Evolutionary conservation across 2,888 invertebrate genomes (phyloP).

Genomic region (Cheilosia urbana): DNA sequence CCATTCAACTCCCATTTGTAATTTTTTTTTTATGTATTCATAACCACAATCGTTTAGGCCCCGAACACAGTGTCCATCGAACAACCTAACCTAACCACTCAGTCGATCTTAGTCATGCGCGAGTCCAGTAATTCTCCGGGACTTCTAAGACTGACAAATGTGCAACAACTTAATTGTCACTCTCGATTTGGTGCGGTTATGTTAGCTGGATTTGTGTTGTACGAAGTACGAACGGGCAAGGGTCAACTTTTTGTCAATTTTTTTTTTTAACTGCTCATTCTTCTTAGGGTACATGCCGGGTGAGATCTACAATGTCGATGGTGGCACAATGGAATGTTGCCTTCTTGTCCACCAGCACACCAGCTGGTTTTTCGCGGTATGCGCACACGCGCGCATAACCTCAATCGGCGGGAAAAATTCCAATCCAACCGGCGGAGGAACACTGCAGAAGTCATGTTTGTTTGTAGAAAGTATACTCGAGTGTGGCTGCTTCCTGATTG

Average conservation of each 20-base stretch:
- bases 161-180: conserved; percentile 74
- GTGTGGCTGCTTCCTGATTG: conserved; percentile 43
- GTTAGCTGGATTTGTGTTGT: conserved; percentile 10
- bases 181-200: conserved; percentile 74
- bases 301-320: conserved; percentile 54
- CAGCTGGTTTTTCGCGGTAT: conserved; percentile 47
- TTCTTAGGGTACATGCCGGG: conserved; percentile 40
- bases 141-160: conserved; percentile 55
- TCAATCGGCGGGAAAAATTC: conserved; percentile 51
- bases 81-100: conserved; percentile 37
- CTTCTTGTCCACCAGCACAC: conserved; percentile 25
- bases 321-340: conserved; percentile 56
- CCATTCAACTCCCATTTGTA: conserved; percentile 59
- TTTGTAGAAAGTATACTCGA: conserved; percentile 9
- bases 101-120: conserved; percentile 72
- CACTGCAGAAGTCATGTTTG: conserved; percentile 13
- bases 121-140: conserved; percentile 48
- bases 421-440: conserved; percentile 39
- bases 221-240: conserved; percentile 38
- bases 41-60: conserved; percentile 62
- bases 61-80: conserved; percentile 45
- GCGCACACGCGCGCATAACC: conserved; percentile 31
- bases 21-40: too few species aligned
- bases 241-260: conserved; percentile 44
- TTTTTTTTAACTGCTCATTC: background rate